Percentiles rank a stretch among this genome's conserved stretches.
phyloP scores from a whole-genome alignment of 2,113 vertebrate genomes.

The Heterochromis multidens region DNA sequence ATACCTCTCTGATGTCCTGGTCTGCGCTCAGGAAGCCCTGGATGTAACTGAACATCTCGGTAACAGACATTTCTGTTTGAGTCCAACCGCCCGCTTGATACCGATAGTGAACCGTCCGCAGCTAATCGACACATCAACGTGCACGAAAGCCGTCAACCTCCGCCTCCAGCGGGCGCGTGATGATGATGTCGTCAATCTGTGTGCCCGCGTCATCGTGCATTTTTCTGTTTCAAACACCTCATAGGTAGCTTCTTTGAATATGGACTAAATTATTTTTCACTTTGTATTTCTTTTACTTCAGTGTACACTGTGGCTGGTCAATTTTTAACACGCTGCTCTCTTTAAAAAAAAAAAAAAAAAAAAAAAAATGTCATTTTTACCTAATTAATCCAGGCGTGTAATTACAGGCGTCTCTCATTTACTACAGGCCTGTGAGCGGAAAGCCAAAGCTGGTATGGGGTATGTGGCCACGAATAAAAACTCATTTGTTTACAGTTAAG shows the following conservation, averaged over 20 bases:
- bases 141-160: background rate
- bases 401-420: background rate
- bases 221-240: too few species aligned
- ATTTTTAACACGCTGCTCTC: background rate
- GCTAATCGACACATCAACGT: slow-evolving; percentile 42
- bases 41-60: slow-evolving; percentile 89
- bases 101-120: fast-evolving
- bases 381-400: background rate
- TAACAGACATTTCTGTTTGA: slow-evolving; percentile 84
- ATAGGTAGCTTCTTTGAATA: too few species aligned
- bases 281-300: background rate
- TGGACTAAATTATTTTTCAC: background rate
- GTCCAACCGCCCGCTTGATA: background rate
- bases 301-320: background rate
- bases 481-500: background rate
- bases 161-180: background rate
- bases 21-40: slow-evolving; percentile 89
- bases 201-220: fast-evolving
- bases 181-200: slow-evolving; percentile 10
- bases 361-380: background rate
- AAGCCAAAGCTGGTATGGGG: background rate
- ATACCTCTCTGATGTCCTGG: slow-evolving; percentile 92
- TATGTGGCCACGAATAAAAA: background rate
- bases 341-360: background rate
- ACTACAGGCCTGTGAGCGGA: background rate